Evolutionary conservation across 2,888 invertebrate genomes (phyloP).

Genomic region (Thumatha senex): DNA sequence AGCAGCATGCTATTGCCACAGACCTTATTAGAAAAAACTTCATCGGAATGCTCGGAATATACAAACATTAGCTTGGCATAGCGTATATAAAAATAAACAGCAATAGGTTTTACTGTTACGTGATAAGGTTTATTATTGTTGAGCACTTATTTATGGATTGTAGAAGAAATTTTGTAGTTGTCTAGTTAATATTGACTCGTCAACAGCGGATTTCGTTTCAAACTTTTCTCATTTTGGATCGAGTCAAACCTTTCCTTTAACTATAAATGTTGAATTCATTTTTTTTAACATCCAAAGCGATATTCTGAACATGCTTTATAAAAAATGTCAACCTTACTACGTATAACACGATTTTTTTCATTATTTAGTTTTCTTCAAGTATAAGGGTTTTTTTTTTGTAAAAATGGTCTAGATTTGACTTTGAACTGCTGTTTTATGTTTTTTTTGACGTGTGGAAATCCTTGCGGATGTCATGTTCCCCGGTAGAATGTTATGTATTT

Average conservation of each 20-base stretch:
- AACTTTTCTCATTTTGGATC: slow-evolving; percentile 81
- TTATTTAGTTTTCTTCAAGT: slow-evolving; percentile 33
- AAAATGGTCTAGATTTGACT: too few relatives aligned
- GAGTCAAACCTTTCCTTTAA: slow-evolving; percentile 52
- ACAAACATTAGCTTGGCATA: slow-evolving; percentile 19
- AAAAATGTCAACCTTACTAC: too few relatives aligned
- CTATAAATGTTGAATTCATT: slow-evolving; percentile 39
- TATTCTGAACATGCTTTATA: too few relatives aligned
- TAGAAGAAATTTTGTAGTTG: slow-evolving; percentile 49
- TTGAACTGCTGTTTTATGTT: neutral
- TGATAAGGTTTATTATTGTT: slow-evolving; percentile 12
- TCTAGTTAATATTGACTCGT: slow-evolving; percentile 81
- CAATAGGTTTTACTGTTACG: neutral
- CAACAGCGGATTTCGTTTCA: slow-evolving; percentile 70
- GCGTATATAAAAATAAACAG: neutral
- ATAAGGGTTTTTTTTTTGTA: too few relatives aligned
- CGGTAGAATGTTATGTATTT: too few relatives aligned
- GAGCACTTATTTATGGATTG: slow-evolving; percentile 6
- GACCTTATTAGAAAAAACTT: slow-evolving; percentile 77
- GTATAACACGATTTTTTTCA: slow-evolving; percentile 31
- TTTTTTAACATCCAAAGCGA: slow-evolving; percentile 18
- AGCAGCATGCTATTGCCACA: slow-evolving; percentile 42
- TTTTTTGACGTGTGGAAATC: too few relatives aligned
- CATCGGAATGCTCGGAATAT: slow-evolving; percentile 57
- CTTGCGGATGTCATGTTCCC: too few relatives aligned